A percentile compares a stretch with the other conserved stretches of the same genome.
Conservation (phyloP, 2,113 vertebrate species). For the Epinephelus cyanopodus region DNA sequence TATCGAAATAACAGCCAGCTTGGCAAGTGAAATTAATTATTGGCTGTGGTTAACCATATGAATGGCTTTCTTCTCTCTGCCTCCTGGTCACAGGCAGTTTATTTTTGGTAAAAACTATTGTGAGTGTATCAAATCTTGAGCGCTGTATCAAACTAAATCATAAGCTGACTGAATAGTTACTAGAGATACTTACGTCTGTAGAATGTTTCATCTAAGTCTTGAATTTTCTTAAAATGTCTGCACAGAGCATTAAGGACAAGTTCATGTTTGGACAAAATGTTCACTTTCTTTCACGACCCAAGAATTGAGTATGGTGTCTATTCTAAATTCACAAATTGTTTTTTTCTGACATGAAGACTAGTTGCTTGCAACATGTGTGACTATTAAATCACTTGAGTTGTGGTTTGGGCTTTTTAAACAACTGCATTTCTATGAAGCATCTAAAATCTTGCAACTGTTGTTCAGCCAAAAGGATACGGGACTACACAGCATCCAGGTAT, state of each 20-base stretch:
- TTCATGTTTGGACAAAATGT: slow-evolving; percentile 4
- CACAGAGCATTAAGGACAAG: slow-evolving; percentile 82
- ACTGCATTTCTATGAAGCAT: not conserved
- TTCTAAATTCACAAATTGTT: not conserved
- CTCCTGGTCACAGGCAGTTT: not conserved
- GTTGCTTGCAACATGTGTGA: not conserved
- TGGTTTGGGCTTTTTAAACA: not conserved
- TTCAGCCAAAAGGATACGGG: slow-evolving; percentile 89
- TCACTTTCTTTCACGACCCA: not conserved
- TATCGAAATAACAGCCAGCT: not conserved
- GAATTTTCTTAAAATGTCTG: slow-evolving; percentile 96
- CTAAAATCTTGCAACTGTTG: not conserved
- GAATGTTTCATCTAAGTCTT: slow-evolving; percentile 93
- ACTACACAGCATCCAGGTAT: slow-evolving; percentile 90
- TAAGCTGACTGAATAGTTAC: not conserved
- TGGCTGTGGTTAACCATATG: not conserved
- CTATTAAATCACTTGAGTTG: not conserved
- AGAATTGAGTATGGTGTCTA: not conserved
- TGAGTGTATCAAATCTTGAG: not conserved
- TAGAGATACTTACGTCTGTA: slow-evolving; percentile 90
- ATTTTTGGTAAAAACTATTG: not conserved
- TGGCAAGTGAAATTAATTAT: not conserved
- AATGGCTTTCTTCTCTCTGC: not conserved
- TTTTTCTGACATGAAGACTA: not conserved
- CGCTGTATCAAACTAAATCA: not conserved